Base-by-base conservation (phyloP, 2,888 invertebrate genomes). In the Lithophane ornitopus region DNA sequence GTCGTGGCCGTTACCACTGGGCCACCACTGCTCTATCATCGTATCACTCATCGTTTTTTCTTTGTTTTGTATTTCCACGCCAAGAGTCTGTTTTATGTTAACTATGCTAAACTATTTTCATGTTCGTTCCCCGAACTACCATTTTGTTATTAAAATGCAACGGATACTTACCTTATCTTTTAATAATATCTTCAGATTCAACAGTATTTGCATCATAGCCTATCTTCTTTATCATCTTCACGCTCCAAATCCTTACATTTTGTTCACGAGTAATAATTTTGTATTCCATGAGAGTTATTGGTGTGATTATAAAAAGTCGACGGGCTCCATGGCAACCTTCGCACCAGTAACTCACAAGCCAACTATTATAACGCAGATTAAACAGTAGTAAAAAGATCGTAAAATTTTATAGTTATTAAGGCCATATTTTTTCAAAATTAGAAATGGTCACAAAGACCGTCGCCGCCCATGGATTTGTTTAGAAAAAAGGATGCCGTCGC, bases 311-410 rank as follows among this genome's bases (percentile, higher is more conserved):
- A 81, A 69, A 80, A 87, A 78, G 70, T 85, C 77, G 83, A 87
- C 81, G 78, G 78, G 82, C 81, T 89, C 87, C 78, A 84, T 79
- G 84, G 84, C 85, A 87, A 88, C 89, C 89, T 89, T 90, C 88
- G 84, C 88, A 87, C 89, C 92, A 90, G 91, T 93, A 93, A 92
- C 90, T 94, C 92, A 93, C 92, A 90, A 88, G 88, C 85, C 87
- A 88, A 87, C 92, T 91, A 92, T 95, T 93, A 93, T 91, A 88
- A 91, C 89, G 89, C 92, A 95, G 94, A 95, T 95, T 96, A 95
- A 95, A 95, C 94, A 94, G 95, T 94, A 95, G 94, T 96, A 95
- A 96, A 96, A 90, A 94, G 80, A 79, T 93, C 94, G 92, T 96
- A 92, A 96, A 96, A 92, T 93, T 94, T 95, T 94, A 95, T 95